Evolutionary conservation across 2,797 vertebrate species (phyloP).

Genomic region (Stomatorhinus walkeri): DNA sequence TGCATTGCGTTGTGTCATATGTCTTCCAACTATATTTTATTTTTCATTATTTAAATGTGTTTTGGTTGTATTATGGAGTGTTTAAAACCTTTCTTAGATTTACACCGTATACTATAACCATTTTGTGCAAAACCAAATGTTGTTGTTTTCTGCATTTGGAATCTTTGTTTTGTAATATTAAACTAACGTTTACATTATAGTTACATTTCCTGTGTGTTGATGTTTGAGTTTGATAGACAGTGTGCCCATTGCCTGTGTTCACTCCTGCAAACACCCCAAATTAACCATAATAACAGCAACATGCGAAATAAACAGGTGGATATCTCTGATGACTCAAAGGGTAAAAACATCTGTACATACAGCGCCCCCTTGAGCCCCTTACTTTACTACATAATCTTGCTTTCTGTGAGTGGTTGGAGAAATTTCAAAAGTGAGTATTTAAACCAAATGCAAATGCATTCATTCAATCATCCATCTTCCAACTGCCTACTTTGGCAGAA

Average conservation of each 20-base stretch:
- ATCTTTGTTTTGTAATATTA: conserved; percentile 67
- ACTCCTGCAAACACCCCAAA: background rate
- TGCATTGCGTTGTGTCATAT: conserved; percentile 53
- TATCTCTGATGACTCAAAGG: background rate
- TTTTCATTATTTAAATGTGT: conserved; percentile 31
- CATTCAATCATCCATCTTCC: background rate
- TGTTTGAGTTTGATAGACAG: background rate
- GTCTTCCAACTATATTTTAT: conserved; percentile 56
- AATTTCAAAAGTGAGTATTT: background rate
- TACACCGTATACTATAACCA: conserved; percentile 34
- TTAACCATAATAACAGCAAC: background rate
- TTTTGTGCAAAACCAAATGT: conserved; percentile 57
- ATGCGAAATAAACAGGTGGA: background rate
- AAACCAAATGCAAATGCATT: background rate
- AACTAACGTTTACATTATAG: conserved; percentile 56
- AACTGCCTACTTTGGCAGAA: background rate
- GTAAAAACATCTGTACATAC: background rate
- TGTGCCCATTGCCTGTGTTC: background rate
- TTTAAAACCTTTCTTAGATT: conserved; percentile 45
- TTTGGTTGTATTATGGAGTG: background rate
- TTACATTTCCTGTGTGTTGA: conserved; percentile 12
- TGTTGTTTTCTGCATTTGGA: conserved; percentile 72
- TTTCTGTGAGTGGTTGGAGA: background rate
- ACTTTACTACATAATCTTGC: background rate
- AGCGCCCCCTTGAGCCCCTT: background rate